Conservation (phyloP, 2,113 vertebrate species). For the Calidris pygmaea region DNA sequence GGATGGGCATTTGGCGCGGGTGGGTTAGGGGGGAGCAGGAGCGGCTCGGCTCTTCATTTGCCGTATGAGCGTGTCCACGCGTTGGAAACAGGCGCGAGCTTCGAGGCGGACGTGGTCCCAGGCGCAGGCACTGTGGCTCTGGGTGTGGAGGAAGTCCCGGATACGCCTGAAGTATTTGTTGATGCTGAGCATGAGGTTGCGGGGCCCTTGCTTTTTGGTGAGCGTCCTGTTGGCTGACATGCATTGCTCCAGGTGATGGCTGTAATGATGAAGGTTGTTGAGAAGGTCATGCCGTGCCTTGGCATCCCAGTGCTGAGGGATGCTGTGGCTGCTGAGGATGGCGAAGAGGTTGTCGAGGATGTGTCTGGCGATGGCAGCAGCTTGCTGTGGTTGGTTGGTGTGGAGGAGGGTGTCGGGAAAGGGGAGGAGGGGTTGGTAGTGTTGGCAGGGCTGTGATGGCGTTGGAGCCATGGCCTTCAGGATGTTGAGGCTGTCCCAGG, state of each 20-base stretch:
- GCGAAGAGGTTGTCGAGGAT: not conserved
- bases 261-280: not conserved
- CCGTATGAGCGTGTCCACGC: not conserved
- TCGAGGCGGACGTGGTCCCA: not conserved
- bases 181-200: not conserved
- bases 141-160: not conserved
- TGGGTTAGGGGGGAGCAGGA: not conserved
- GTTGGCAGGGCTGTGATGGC: not conserved
- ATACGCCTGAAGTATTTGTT: not conserved
- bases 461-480: not conserved
- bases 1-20: accelerated
- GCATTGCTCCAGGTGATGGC: not conserved
- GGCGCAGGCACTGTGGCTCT: not conserved
- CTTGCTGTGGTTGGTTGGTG: not conserved
- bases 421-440: not conserved
- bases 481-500: not conserved
- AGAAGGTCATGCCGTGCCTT: not conserved
- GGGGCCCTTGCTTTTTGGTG: not conserved
- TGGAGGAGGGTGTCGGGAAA: not conserved
- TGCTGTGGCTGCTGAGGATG: not conserved
- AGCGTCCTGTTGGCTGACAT: not conserved
- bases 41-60: not conserved
- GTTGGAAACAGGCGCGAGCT: not conserved
- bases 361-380: not conserved
- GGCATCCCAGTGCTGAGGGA: not conserved